Conservation (phyloP, 2,888 invertebrate genomes). For the Lumbricus terrestris region DNA sequence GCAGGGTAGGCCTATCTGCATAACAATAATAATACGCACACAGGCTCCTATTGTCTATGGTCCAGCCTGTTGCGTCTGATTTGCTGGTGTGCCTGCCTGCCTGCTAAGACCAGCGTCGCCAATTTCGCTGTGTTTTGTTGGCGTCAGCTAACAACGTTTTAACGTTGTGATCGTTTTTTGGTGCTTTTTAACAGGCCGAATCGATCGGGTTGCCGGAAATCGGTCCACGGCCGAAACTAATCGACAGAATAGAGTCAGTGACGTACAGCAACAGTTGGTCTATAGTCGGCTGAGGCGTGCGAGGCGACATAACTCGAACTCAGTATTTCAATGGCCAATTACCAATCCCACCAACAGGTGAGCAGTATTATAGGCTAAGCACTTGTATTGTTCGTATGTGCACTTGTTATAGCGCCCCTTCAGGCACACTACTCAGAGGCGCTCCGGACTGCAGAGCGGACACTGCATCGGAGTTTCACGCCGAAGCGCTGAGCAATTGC, state of each 20-base stretch:
- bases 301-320: neutral
- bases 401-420: too few species aligned
- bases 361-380: too few species aligned
- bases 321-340: neutral
- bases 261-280: constrained; percentile 3
- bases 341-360: neutral
- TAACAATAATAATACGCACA: too few species aligned
- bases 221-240: neutral
- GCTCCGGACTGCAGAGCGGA: too few species aligned
- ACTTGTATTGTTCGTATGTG: too few species aligned
- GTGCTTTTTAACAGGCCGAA: neutral
- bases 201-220: neutral
- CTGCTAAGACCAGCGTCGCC: neutral
- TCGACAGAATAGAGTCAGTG: neutral
- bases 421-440: too few species aligned
- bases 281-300: neutral
- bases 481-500: too few species aligned
- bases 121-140: neutral
- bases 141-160: neutral
- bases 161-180: neutral
- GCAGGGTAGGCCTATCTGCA: too few species aligned
- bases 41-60: neutral
- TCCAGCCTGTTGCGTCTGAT: neutral
- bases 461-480: too few species aligned
- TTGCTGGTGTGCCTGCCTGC: neutral